Evolutionary conservation across 2,113 vertebrate genomes (phyloP).

Genomic region (Polypterus bichir): DNA sequence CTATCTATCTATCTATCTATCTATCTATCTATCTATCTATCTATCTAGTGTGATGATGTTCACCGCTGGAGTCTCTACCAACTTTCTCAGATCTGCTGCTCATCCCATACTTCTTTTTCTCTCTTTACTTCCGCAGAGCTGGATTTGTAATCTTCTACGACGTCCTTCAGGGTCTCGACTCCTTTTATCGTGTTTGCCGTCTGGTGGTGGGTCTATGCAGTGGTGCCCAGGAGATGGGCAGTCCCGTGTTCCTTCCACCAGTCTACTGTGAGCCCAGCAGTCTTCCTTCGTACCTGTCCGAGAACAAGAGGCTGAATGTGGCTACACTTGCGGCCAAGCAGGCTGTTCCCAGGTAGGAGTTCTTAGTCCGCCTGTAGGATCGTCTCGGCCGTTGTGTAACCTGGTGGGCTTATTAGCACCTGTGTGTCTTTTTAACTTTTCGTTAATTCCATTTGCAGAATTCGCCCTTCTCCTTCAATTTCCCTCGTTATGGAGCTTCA

Average conservation of each 20-base stretch:
- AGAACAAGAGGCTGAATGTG: conserved; percentile 17
- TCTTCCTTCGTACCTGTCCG: conserved; percentile 9
- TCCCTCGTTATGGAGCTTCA: conserved; percentile 31
- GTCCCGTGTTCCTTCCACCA: conserved; percentile 23
- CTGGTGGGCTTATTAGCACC: too few relatives aligned
- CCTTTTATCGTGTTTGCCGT: conserved; percentile 24
- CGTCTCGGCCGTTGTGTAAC: background rate
- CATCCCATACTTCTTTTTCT: background rate
- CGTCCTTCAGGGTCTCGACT: conserved; percentile 30
- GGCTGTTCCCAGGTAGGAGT: conserved; percentile 26
- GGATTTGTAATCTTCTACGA: conserved; percentile 40
- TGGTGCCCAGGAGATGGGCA: conserved; percentile 26
- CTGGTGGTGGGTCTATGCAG: conserved; percentile 26
- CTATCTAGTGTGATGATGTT: too few relatives aligned
- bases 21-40: too few relatives aligned
- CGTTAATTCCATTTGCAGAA: conserved; percentile 13
- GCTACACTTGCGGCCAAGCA: conserved; percentile 28
- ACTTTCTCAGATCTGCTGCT: too few relatives aligned
- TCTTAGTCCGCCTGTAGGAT: background rate
- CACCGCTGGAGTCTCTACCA: too few relatives aligned
- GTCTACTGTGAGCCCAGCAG: conserved; percentile 25
- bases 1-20: too few relatives aligned
- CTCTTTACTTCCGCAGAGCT: conserved; percentile 18
- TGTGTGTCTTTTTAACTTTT: background rate
- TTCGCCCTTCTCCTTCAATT: conserved; percentile 28